Evolutionary conservation across 1,140 invertebrate genomes (phyloP), one percentile per base, ranked within the genome.

Genomic region (Wiebesia pumilae): DNA sequence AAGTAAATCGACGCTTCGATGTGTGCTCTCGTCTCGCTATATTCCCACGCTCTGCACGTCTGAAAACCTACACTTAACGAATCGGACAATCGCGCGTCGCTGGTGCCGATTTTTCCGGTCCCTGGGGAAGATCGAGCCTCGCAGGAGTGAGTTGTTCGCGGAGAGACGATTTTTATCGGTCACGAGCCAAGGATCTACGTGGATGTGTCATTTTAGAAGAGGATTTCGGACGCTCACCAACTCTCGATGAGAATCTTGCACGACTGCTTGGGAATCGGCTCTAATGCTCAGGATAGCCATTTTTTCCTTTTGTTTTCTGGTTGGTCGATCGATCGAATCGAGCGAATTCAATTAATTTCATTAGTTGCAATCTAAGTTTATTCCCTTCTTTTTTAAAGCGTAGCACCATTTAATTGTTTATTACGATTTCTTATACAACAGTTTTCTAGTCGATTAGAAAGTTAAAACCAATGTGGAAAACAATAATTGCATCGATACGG

Each of bases 1-100:
- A 83, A 86, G 69, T 62, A 69, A 83, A 82, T 82, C 85, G 85
- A 79, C 62, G 79, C 84, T 79, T 73, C 71, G 35, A 43, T 47
- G 47, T 35, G 16, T 21, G 38, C 51, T 35, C 58, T 27, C 58
- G 79, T 21, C 35, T 10, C 40, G 35, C 10, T 16, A 43, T 24
- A 81, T 81, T 62, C 79, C 79, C 51, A 81, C 30, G 65, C 80
- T 35, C 21, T 3, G 51, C 51, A 27, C 51, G 30, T 38, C 33
- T 75, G 24, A 27, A 27, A 84, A 65, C 51, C 51, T 78, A 73
- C 58, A 78, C 54, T 84, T 84, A 84, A 9, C 54, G 83, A 84
- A 84, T 84, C 75, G 83, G 62, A 69, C 58, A 69, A 78, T 69
- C 83, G 58, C 14, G 35, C 73, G 40, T 12, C 73, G 21, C 35